Evolutionary conservation across 2,113 vertebrate genomes (phyloP), one percentile per base, ranked within the genome.

Genomic region (Campylomormyrus tamandua): DNA sequence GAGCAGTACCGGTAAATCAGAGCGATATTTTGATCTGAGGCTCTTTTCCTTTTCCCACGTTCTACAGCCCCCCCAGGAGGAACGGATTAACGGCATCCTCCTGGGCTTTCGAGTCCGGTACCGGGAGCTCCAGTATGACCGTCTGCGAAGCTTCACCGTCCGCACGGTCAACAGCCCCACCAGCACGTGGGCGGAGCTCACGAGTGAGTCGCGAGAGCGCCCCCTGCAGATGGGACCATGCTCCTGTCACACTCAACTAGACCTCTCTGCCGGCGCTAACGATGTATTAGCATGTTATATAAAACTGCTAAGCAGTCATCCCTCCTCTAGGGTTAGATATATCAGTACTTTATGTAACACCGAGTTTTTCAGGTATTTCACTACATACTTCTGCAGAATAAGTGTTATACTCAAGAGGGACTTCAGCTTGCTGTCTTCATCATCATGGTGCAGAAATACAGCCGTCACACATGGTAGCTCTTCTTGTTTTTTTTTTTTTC

Each of bases 51-150:
- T 21, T 83, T 10, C 3, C 58, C 31, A n/a, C 46, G 0, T 13
- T n/a, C 39, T 70, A 19, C 91, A 99, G 98, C 96, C 97, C 0
- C 98, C 98, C 0, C 89, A 97, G 0, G 98, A 99, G 93, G 98
- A 99, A 93, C 98, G 97, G 91, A 96, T 99, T 91, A 99, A 99
- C 0, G 98, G 98, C 84, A 97, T 99, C 93, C 95, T 99, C 90
- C 92, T 99, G 92, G 98, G 98, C 0, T 99, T 98, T 93, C 96
- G 97, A 35, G 96, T 99, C 90, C 96, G 97, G 1, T 99, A 97
- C 93, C 95, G 98, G 0, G 98, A 99, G 94, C 94, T 99, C 89
- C 93, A 95, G 21, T 95, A 97, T 0, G 97, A 98, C 87, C 94
- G 94, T 0, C 92, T 97, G 39, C 94, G 97, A 3, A 96, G 97